Conservation (phyloP, 2,113 vertebrate species). For the Centropus bengalensis region DNA sequence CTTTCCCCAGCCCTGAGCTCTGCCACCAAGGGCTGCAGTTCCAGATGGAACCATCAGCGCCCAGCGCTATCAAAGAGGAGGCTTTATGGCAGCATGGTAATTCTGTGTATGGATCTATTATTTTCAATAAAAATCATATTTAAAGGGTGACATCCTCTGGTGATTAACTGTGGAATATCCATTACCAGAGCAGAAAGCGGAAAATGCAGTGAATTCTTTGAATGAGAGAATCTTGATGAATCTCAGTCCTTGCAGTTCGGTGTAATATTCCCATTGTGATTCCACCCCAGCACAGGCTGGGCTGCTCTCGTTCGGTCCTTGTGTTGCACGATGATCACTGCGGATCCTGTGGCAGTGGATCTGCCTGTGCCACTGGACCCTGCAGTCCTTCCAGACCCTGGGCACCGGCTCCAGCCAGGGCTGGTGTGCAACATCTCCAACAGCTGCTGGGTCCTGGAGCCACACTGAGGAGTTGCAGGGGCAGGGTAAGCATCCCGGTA, state of each 20-base stretch:
- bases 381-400: fast-evolving
- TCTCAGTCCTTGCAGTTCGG: not conserved
- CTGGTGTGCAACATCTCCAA: fast-evolving
- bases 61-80: not conserved
- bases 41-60: not conserved
- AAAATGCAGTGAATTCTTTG: not conserved
- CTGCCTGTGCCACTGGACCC: not conserved
- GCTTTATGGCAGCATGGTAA: not conserved
- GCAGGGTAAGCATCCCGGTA: not conserved
- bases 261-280: not conserved
- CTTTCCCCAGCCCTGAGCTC: fast-evolving
- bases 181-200: not conserved
- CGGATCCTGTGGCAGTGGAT: not conserved
- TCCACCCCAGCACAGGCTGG: not conserved
- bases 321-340: fast-evolving
- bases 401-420: not conserved
- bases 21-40: fast-evolving
- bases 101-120: fast-evolving
- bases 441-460: not conserved
- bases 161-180: not conserved
- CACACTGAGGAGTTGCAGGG: fast-evolving
- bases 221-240: not conserved
- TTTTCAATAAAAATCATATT: not conserved
- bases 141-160: not conserved
- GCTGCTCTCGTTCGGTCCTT: not conserved